Percentiles rank a stretch among this genome's conserved stretches.
These are phyloP conservation scores for Grantiella picta DNA, from an alignment of 2,113 vertebrate genomes.

Conservation along the genomic window DNA sequence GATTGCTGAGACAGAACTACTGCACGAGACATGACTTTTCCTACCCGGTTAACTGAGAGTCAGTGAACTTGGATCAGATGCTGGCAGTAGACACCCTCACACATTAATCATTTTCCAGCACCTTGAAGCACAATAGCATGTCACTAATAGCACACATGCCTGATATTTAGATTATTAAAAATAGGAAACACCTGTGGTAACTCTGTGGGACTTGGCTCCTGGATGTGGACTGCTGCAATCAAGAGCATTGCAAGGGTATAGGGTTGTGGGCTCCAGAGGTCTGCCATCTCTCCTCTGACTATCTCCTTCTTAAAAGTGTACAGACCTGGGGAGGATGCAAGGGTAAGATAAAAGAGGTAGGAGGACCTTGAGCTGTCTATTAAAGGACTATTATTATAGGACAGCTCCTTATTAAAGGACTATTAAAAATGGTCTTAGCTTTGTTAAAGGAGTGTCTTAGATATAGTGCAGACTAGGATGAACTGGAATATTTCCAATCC, in stretches of 20 bases:
- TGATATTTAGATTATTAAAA: not conserved
- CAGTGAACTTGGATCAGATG: not conserved
- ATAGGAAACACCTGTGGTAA: constrained; percentile 6
- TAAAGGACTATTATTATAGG: not conserved
- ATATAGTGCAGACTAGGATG: not conserved
- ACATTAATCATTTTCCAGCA: not conserved
- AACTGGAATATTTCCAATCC: not conserved
- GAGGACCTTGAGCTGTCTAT: not conserved
- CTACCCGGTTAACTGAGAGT: not conserved
- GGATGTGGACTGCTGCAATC: not conserved
- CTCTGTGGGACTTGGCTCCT: not conserved
- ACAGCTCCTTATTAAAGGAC: not conserved
- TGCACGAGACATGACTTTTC: not conserved
- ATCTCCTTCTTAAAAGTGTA: not conserved
- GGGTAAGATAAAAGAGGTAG: not conserved
- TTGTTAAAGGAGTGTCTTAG: not conserved
- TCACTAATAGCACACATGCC: not conserved
- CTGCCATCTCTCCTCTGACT: not conserved
- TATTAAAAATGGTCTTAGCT: not conserved
- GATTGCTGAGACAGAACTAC: not conserved
- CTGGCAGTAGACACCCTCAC: not conserved
- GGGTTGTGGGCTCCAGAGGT: not conserved
- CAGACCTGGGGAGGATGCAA: not conserved
- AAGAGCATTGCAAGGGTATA: not conserved
- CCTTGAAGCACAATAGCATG: not conserved